A percentile compares a stretch with the other conserved stretches of the same genome.
phyloP scores from a whole-genome alignment of 2,113 vertebrate species.

The Pteruthius melanotis region DNA sequence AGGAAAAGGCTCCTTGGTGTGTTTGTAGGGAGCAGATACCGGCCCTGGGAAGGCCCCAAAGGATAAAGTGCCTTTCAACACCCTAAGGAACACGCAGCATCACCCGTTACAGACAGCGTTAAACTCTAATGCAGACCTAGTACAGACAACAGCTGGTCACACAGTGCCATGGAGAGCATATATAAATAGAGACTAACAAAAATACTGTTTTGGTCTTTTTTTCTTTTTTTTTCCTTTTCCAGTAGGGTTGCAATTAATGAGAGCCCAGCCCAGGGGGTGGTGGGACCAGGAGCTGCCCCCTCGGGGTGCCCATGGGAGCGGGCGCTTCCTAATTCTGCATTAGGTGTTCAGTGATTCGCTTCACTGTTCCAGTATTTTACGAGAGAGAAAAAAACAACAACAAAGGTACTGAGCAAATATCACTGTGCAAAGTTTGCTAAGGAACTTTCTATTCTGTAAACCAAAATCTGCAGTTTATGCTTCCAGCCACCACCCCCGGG shows the following conservation, averaged over 20 bases:
- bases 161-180: slow-evolving; percentile 35
- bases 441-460: slow-evolving; percentile 55
- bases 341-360: background rate
- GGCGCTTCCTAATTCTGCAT: background rate
- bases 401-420: slow-evolving; percentile 11
- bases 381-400: background rate
- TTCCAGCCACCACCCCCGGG: background rate
- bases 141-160: slow-evolving; percentile 26
- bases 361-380: slow-evolving; percentile 28
- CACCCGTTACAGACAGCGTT: background rate
- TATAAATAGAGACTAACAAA: slow-evolving; percentile 66
- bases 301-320: fast-evolving
- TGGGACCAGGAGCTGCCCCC: background rate
- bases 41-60: slow-evolving; percentile 10
- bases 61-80: slow-evolving; percentile 39
- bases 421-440: slow-evolving; percentile 69
- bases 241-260: background rate
- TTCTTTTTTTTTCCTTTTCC: slow-evolving; percentile 41
- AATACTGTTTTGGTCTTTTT: slow-evolving; percentile 76
- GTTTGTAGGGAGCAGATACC: slow-evolving; percentile 3
- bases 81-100: slow-evolving; percentile 8
- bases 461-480: slow-evolving; percentile 33
- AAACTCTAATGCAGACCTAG: slow-evolving; percentile 37
- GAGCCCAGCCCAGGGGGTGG: background rate
- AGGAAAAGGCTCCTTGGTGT: slow-evolving; percentile 48